Base-by-base conservation (phyloP, 2,888 invertebrate genomes). In the Antheraea yamamai region DNA sequence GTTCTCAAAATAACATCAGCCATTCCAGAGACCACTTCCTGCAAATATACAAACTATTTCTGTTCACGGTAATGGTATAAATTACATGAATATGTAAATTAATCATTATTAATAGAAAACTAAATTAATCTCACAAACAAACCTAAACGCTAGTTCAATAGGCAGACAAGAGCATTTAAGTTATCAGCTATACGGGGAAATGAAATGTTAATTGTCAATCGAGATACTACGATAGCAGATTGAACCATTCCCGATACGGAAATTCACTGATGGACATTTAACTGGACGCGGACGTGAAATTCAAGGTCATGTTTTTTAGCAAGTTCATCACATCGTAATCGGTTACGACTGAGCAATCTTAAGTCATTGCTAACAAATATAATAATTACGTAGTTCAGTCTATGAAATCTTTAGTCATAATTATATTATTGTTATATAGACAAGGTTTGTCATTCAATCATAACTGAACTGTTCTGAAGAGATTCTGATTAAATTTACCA, bases 161-260 rank as follows among this genome's bases (percentile, higher is more conserved):
- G 16, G 68, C 35, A 68, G 20, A 70, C 55, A 74, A 72, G 72
- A 30, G 61, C 58, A 39, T 55, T 77, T 73, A 79, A 78, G 80
- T 76, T 79, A 81, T 77, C 76, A 76, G 75, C 72, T 74, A 66
- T 61, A 73, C 74, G 61, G 80, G 90, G 90, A 91, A 91, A 91
- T 91, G 82, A 83, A 87, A 81, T 83, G 78, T 77, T 89, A 87
- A 91, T 91, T 91, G 91, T 81, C 91, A 89, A 91, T 91, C 87
- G 83, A 79, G 76, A 80, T 84, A 85, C 84, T 89, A 87, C 80
- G 83, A 77, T 74, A 79, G 74, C 90, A n/a, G 16, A 70, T 70
- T 70, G 70, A n/a, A 39, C 70, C 70, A 39, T n/a, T 70, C 70
- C n/a, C 70, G 12, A 14, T 70, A 20, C 70, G 91, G 91, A 91